These are phyloP conservation scores for Austrofundulus limnaeus DNA, from an alignment of 2,113 vertebrate genomes.

Conservation along the genomic window DNA sequence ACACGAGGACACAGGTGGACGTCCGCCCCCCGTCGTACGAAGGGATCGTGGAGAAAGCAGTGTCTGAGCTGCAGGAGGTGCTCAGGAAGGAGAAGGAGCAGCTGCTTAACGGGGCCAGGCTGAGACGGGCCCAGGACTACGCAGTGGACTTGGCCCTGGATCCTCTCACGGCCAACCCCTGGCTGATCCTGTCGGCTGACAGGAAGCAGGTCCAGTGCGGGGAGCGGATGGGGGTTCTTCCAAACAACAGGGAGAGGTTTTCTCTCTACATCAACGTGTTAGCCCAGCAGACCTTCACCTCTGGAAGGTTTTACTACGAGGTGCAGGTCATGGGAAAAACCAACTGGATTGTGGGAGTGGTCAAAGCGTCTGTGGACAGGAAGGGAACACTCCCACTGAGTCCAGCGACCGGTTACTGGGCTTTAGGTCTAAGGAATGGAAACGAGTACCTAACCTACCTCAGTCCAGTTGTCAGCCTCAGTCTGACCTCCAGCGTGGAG, in stretches of 20 bases:
- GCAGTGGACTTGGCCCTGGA: neutral
- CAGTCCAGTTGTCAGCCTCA: neutral
- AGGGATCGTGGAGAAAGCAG: neutral
- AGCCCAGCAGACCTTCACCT: neutral
- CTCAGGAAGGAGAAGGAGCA: neutral
- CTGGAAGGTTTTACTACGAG: neutral
- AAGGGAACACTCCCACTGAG: neutral
- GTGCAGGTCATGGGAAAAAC: neutral
- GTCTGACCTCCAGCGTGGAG: neutral
- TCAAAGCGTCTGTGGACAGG: neutral
- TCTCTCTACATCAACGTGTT: neutral
- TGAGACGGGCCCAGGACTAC: neutral
- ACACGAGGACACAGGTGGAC: neutral
- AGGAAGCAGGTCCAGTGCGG: neutral
- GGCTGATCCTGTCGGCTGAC: neutral
- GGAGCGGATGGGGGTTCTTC: neutral
- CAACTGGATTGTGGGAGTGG: neutral
- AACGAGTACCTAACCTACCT: neutral
- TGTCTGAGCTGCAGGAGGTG: neutral
- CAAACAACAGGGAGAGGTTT: neutral
- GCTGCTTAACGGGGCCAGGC: neutral
- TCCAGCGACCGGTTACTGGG: neutral
- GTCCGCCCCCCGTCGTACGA: neutral
- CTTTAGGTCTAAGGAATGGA: neutral
- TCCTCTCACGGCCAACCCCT: neutral